Base-by-base conservation (phyloP, 2,888 invertebrate species). In the Beris chalybata region DNA sequence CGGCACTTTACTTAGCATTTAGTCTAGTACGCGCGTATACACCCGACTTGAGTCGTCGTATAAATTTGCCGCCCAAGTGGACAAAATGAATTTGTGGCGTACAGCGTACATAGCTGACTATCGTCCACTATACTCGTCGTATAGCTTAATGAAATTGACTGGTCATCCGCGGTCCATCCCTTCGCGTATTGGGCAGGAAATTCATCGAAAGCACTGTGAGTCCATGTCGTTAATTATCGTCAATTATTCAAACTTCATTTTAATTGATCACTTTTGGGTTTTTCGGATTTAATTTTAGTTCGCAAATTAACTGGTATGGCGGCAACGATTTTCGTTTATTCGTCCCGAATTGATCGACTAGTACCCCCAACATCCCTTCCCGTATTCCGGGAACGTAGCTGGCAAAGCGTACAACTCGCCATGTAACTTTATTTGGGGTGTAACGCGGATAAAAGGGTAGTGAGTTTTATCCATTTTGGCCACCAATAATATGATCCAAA, bases 201-300 rank as follows among this genome's bases (percentile, higher is more conserved):
- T 22, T 30, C 43, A 12, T 52, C 61, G n/a, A 61, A 61, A 61
- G 50, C 61, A 43, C 61, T 61, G 52, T 52, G 29, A 64, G 32
- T 64, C 54, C 64, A 54, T 54, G 54, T 66, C 58, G 71, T 78
- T 77, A 78, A 78, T 78, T 78, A 78, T 72, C 74, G 74, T 78
- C 78, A 78, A 78, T 78, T 78, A 78, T 78, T 78, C 77, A 78
- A 78, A 78, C 74, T 76, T 75, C 75, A 76, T 76, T 78, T 77
- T 74, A 76, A 76, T 74, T 77, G 78, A 77, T 77, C 77, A 75
- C 76, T 77, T 78, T 78, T 77, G 76, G 76, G 75, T 74, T 75
- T 74, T 73, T 72, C 71, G 63, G 65, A 69, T 67, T 67, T 43
- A 67, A 65, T 67, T 69, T 67, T 55, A 31, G 32, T 52, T 61